Base-by-base conservation (phyloP, 2,888 invertebrate species). In the Calameuta pallipes region DNA sequence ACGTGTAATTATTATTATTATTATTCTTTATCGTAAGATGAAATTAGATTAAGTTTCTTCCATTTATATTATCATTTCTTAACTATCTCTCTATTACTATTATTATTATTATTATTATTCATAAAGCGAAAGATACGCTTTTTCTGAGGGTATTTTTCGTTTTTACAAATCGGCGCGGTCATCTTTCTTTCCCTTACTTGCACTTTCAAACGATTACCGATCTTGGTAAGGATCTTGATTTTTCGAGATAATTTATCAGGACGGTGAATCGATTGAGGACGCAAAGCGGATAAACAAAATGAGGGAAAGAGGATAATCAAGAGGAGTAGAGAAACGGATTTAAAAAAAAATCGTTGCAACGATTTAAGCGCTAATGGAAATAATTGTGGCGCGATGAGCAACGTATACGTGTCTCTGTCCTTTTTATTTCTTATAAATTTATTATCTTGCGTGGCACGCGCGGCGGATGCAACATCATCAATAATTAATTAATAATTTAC, bases 21-120 rank as follows among this genome's bases (percentile, higher is more conserved):
- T 76, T 76, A 73, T 73, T 73, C 68, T 73, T 71, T 71, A 76
- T 30, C 73, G 73, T 56, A 73, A 37, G 68, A 68, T 15, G 13
- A 31, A 76, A 34, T 31, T 35, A 33, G 35, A 68, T 73, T 56
- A 73, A 30, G 41, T 76, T 69, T 79, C 35, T 74, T 41, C 71
- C 75, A 56, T 41, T 35, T 68, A 69, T 68, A 41, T 36, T 56
- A 6, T 56, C 37, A 35, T n/a, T 56, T 75, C 36, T 75, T 35
- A n/a, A 13, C 33, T 75, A 41, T 68, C 41, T 30, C 34, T 70
- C 37, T 37, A 13, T 13, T 37, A 37, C 37, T 37, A 37, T 12
- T 37, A 37, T 13, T 37, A 56, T 56, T 41, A 15, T 41, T 56
- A 56, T 56, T 56, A 56, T 15, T 41, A 15, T 56, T 23, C 9